phyloP scores from a whole-genome alignment of 2,797 vertebrate genomes.

The Tapera naevia region DNA sequence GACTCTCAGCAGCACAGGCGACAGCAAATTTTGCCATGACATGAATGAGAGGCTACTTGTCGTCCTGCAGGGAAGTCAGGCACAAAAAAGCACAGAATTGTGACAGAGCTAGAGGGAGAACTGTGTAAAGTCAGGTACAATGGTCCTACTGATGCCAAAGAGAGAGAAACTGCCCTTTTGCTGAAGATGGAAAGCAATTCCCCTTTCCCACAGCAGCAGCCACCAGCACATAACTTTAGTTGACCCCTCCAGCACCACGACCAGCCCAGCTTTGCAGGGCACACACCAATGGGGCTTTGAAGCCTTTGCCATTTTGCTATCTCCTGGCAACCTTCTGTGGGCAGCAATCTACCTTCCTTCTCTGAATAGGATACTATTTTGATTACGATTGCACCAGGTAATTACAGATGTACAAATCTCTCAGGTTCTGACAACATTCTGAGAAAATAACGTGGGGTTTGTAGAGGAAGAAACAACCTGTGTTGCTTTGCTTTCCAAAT shows the following conservation, averaged over 20 bases:
- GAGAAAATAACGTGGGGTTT: not conserved
- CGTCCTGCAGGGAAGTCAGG: not conserved
- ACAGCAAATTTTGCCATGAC: not conserved
- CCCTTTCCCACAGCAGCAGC: not conserved
- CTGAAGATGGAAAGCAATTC: not conserved
- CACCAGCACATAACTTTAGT: not conserved
- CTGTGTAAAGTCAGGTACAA: not conserved
- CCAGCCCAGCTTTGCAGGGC: not conserved
- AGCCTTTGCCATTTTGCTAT: not conserved
- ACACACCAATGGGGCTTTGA: accelerated
- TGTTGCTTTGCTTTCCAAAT: not conserved
- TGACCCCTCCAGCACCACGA: not conserved
- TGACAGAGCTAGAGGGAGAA: not conserved
- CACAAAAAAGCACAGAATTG: not conserved
- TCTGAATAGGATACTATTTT: not conserved
- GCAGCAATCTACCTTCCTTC: not conserved
- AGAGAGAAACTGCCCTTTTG: not conserved
- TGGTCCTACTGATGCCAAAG: not conserved
- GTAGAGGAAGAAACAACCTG: not conserved
- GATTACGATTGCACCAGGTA: not conserved
- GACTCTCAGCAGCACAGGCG: not conserved
- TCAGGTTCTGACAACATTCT: not conserved
- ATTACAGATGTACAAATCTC: not conserved
- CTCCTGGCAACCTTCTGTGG: not conserved
- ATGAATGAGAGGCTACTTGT: not conserved